Base-by-base conservation (phyloP, 2,113 vertebrate genomes). In the Spea multiplicata region DNA sequence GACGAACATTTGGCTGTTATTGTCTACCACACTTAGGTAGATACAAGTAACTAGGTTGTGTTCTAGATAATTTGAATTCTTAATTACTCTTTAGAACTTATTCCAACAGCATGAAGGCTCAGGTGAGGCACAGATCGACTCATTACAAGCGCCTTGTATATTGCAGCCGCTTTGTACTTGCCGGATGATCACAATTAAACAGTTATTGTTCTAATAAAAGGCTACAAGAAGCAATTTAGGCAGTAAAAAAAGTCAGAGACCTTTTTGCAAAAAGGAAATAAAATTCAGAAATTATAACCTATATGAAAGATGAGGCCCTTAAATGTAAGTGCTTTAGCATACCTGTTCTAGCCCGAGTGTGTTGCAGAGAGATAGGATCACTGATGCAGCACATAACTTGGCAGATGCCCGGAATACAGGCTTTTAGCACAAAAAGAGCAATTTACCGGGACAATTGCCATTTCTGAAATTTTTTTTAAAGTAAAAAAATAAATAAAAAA, bases 1-100 rank as follows among this genome's bases (percentile, higher is more conserved):
- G 70, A 55, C 66, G 78, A 74, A 74, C 71, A 67, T 61, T 79
- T 79, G 70, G 77, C 77, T 73, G 45, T 70, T 17, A 30, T 73
- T 79, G 66, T 79, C 49, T 73, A 5, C 62, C 67, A 44, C 70
- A 79, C 70, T 79, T 67, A 73, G 70, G 66, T 79, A 66, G 48
- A 79, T 66, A 48, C 69, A 73, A 67, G 17, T 44, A 50, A 68
- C 64, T 74, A 80, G 78, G 73, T 80, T 55, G 16, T 74, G 49
- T 52, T 53, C 64, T 44, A 62, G 50, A 55, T 73, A 53, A 73
- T 71, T 59, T 72, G 16, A 73, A 80, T 74, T 65, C 45, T 30
- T 74, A 80, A 80, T 80, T 61, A 74, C 46, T 68, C 64, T 44
- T 71, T 64, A 52, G 17, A 64, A 52, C 59, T 71, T 73, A 59